These are phyloP conservation scores for Otus sunia DNA, from an alignment of 2,113 vertebrate genomes.

Conservation along the genomic window DNA sequence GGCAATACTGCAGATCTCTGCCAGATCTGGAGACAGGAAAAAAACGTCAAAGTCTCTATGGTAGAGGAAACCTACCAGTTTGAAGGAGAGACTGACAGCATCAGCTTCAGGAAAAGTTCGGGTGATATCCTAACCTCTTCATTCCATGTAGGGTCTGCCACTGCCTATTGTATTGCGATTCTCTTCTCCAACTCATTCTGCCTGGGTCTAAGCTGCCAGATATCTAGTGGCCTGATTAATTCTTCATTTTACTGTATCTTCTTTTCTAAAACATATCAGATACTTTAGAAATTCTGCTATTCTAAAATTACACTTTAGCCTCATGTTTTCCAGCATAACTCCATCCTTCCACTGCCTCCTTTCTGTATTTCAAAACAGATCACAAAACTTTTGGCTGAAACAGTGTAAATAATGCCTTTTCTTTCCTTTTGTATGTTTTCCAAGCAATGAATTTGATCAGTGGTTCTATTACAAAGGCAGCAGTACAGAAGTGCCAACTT, in stretches of 20 bases:
- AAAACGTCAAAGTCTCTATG: neutral
- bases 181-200: neutral
- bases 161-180: fast-evolving
- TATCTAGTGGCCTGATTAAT: neutral
- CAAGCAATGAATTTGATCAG: neutral
- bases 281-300: neutral
- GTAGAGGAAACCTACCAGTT: neutral
- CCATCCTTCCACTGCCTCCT: neutral
- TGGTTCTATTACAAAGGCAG: neutral
- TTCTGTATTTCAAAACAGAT: neutral
- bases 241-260: neutral
- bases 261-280: neutral
- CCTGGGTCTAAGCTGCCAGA: neutral
- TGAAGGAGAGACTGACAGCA: neutral
- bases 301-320: neutral
- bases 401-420: neutral
- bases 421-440: neutral
- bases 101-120: neutral
- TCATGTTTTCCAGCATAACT: neutral
- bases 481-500: neutral
- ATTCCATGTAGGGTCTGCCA: neutral
- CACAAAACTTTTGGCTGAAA: neutral
- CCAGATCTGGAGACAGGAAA: neutral
- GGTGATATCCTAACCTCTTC: neutral
- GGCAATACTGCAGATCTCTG: neutral